Percentiles rank a stretch among this genome's conserved stretches.
Conservation (phyloP, 2,797 vertebrate genomes). For the Neostethus bicornis region DNA sequence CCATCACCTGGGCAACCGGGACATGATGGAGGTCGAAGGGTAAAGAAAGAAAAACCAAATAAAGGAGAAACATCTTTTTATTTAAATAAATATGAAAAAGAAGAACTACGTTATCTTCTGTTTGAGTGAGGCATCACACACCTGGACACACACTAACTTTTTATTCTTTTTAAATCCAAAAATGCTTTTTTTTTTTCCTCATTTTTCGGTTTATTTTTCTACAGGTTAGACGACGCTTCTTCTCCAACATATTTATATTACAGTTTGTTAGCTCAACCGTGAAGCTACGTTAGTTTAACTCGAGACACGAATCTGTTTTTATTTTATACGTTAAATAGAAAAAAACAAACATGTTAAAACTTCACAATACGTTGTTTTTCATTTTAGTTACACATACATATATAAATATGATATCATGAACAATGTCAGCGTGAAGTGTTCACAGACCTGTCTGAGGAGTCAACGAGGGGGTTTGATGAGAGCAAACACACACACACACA, state of each 20-base stretch:
- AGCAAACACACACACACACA: background rate
- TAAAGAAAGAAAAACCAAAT: background rate
- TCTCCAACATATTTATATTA: constrained; percentile 82
- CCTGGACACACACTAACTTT: background rate
- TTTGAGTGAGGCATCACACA: constrained; percentile 29
- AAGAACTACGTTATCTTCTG: constrained; percentile 29
- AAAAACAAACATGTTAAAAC: constrained; percentile 57
- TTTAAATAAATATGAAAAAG: constrained; percentile 75
- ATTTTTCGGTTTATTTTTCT: constrained; percentile 27
- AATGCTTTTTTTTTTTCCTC: constrained; percentile 10
- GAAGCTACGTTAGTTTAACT: constrained; percentile 82
- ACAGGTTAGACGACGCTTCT: constrained; percentile 45
- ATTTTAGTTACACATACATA: constrained; percentile 59
- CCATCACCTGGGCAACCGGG: constrained; percentile 5
- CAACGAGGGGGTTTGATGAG: constrained; percentile 27
- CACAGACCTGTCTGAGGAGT: constrained; percentile 32
- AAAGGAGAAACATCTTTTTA: constrained; percentile 65
- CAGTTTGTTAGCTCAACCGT: constrained; percentile 85
- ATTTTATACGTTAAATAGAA: constrained; percentile 17
- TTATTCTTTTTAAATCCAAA: background rate
- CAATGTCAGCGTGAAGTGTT: constrained; percentile 36
- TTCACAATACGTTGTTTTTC: constrained; percentile 30
- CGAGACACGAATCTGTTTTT: constrained; percentile 40
- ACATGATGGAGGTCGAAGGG: constrained; percentile 56
- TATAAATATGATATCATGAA: constrained; percentile 58